Base-by-base conservation (phyloP, 2,888 invertebrate genomes). In the Nycteola revayana region DNA sequence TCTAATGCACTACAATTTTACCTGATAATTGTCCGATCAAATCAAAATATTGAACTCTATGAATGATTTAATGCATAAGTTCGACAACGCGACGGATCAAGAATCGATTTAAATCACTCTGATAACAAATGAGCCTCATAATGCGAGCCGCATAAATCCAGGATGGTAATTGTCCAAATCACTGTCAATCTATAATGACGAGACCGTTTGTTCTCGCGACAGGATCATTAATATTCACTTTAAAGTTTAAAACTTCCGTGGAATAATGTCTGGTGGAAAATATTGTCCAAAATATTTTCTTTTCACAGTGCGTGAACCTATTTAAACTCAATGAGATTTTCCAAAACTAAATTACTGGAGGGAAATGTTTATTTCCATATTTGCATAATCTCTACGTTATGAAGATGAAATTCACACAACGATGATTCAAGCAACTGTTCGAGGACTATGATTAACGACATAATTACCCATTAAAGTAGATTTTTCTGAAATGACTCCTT, bases 111-210 rank as follows among this genome's bases (percentile, higher is more conserved):
- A 51, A 53, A 43, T 28, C 48, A 28, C 36, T 39, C 28, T 1
- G 57, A 36, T 56, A 53, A 51, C 38, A 56, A 56, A 56, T 56
- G 42, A 14, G 27, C 37, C 36, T 36, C 48, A 52, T 53, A 48
- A 56, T 44, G 42, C 25, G 36, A 48, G 35, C 34, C 35, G 32
- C 57, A 56, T 53, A 47, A 53, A 53, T 53, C 33, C 35, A 42
- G 10, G 28, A 34, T 39, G 48, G 33, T 44, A 56, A 48, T 52
- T 49, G 44, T 48, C 44, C 57, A 42, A 53, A 53, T 56, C 57
- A 53, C 48, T 53, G 57, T 56, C 53, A 53, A 48, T 48, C 41
- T 41, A 28, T 56, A 56, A 53, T 56, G 57, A 56, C 42, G 32
- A 36, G 42, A 30, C 35, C 53, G 41, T 56, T 52, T 56, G 53